These are phyloP conservation scores for Pimpla rufipes DNA, from an alignment of 2,888 invertebrate species.

Conservation along the genomic window DNA sequence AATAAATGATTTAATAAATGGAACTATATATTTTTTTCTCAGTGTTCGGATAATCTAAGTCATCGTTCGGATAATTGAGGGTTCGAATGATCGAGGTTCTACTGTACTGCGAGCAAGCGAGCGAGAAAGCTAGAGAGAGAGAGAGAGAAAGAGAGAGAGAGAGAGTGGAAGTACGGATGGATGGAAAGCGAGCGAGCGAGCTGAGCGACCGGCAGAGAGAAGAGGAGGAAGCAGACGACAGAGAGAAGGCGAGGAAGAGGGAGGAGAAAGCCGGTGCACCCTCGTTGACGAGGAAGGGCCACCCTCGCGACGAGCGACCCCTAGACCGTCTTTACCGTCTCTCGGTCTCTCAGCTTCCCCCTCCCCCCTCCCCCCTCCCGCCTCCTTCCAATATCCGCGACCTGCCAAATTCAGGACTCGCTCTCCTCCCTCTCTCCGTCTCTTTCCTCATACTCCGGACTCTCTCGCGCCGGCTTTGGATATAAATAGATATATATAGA, in stretches of 20 bases:
- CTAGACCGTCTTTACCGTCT: slow-evolving; percentile 16
- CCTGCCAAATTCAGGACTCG: slow-evolving; percentile 81
- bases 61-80: too few relatives aligned
- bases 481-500: slow-evolving; percentile 14
- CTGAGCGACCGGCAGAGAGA: too few relatives aligned
- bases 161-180: slow-evolving; percentile 25
- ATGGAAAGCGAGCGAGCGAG: slow-evolving; percentile 18
- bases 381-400: slow-evolving; percentile 79
- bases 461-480: not conserved
- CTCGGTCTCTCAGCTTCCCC: slow-evolving; percentile 5
- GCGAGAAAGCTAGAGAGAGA: too few relatives aligned
- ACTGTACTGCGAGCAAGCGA: too few relatives aligned
- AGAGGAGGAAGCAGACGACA: not conserved
- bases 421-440: too few relatives aligned
- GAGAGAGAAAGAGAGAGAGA: too few relatives aligned
- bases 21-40: too few relatives aligned
- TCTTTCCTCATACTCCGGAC: slow-evolving; percentile 8
- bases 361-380: slow-evolving; percentile 53
- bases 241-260: not conserved
- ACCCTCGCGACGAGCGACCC: slow-evolving; percentile 64
- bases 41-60: too few relatives aligned
- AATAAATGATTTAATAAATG: too few relatives aligned
- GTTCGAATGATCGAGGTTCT: too few relatives aligned
- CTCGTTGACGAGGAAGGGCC: slow-evolving; percentile 54
- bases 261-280: slow-evolving; percentile 55